Evolutionary conservation across 2,888 invertebrate species (phyloP).

Genomic region (Mesorhabditis sp.): DNA sequence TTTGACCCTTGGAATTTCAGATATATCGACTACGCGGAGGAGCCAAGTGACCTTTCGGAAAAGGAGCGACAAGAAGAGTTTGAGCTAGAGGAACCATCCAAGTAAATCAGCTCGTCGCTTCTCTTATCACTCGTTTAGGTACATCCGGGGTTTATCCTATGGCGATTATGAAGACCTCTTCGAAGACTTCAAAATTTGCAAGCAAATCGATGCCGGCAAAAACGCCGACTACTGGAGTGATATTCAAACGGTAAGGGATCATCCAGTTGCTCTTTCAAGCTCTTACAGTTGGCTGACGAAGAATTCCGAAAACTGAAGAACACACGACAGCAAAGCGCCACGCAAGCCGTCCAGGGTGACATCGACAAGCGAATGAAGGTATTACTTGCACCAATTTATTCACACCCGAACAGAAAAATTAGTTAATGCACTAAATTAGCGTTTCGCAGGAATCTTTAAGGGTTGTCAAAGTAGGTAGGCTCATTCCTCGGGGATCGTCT

Average conservation of each 20-base stretch:
- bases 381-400: neutral
- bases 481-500: neutral
- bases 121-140: slow-evolving; percentile 61
- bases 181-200: slow-evolving; percentile 78
- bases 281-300: neutral
- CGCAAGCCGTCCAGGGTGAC: slow-evolving; percentile 1
- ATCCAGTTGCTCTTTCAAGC: slow-evolving; percentile 71
- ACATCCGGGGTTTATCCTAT: slow-evolving; percentile 79
- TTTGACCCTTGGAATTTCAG: slow-evolving; percentile 16
- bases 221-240: slow-evolving; percentile 92
- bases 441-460: neutral
- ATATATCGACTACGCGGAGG: slow-evolving; percentile 37
- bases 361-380: neutral
- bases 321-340: neutral
- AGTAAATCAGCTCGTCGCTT: neutral
- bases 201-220: slow-evolving; percentile 79
- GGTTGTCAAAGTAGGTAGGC: no score
- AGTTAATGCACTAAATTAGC: neutral
- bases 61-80: slow-evolving; percentile 84
- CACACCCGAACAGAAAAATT: neutral
- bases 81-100: slow-evolving; percentile 96
- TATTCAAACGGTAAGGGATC: slow-evolving; percentile 87
- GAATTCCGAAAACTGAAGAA: neutral
- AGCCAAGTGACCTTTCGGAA: slow-evolving; percentile 14
- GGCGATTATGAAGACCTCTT: slow-evolving; percentile 90